Evolutionary conservation across 2,797 vertebrate species (phyloP), one percentile per base, ranked within the genome.

Genomic region (Phrynocephalus forsythii): DNA sequence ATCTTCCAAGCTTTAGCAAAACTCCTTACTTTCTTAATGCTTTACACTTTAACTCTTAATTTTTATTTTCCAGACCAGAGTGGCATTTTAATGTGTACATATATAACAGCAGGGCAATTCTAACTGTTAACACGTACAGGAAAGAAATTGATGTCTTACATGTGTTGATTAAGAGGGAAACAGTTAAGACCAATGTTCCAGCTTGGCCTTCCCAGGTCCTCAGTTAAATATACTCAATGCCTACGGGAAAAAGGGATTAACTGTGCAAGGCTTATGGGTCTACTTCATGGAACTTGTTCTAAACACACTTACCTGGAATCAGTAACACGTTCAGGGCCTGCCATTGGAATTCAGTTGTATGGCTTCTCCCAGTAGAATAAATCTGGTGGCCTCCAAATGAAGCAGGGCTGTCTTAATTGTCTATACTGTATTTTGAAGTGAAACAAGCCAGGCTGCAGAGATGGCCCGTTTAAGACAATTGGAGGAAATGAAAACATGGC

Each of bases 1-100:
- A 73, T 89, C 92, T 95, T 97, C 94, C 94, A 95, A 77, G 93
- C 90, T 83, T 94, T 95, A 93, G 93, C 93, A 95, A 92, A 93
- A 93, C 89, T 86, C 84, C 91, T 93, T 92, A 86, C 87, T 95
- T 94, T 79, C 79, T 92, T 87, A 90, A 86, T 90, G 76, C 89
- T 94, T 95, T 87, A 91, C 84, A 83, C 85, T 94, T 93, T 88
- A 93, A 85, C 83, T 72, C 91, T 93, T 90, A 90, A 92, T 91
- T 88, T 82, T 92, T 92, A 81, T 92, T 91, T 91, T 89, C 73
- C 33, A 76, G 88, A 90, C 90, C 86, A 93, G 92, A 93, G 79
- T 89, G 84, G 66, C 72, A 92, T 93, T 92, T 90, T 89, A 87
- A 69, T 0, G 0, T 30, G 7, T 33, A 50, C n/a, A 66, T 28